Percentiles rank a stretch among this genome's conserved stretches.
Conservation (phyloP, 64 coral and sea anemone genomes). For the Hydrozoanthus tunicans region DNA sequence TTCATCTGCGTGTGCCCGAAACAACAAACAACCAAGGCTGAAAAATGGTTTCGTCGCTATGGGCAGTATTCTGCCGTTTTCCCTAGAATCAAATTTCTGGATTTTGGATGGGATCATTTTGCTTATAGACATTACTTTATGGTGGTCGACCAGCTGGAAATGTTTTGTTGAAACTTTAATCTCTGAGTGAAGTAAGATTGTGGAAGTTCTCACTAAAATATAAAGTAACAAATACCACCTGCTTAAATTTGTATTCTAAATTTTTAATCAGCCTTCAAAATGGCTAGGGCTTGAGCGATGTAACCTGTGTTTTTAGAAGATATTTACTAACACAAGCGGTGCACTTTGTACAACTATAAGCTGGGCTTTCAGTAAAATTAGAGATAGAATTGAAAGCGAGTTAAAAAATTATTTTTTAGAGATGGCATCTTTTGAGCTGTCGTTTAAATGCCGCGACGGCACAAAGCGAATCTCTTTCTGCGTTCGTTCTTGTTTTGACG, state of each 20-base stretch:
- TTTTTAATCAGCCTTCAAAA: slow-evolving; percentile 64
- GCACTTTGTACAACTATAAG: not conserved
- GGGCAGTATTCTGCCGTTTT: not conserved
- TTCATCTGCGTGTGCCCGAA: slow-evolving; percentile 27
- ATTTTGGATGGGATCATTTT: not conserved
- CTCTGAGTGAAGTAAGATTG: slow-evolving; percentile 57
- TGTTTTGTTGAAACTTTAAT: slow-evolving; percentile 58
- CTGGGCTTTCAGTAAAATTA: not conserved
- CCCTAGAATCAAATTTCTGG: not conserved
- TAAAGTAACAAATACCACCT: slow-evolving; percentile 56
- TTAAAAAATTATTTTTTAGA: not conserved
- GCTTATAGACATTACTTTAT: slow-evolving; percentile 11
- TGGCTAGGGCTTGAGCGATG: slow-evolving; percentile 52
- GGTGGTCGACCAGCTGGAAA: not conserved
- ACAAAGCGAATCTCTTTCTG: slow-evolving; percentile 15
- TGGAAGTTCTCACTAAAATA: slow-evolving; percentile 11
- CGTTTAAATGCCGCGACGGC: slow-evolving; percentile 28
- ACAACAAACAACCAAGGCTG: slow-evolving; percentile 46
- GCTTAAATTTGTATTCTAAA: slow-evolving; percentile 62
- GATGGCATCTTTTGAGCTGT: not conserved
- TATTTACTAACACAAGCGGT: slow-evolving; percentile 24
- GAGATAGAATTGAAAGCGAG: not conserved
- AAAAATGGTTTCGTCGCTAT: slow-evolving; percentile 39
- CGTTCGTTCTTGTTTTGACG: slow-evolving; percentile 44
- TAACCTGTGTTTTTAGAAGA: slow-evolving; percentile 18